These are phyloP conservation scores for Cerastoderma edule DNA, from an alignment of 2,888 invertebrate genomes.

Conservation along the genomic window DNA sequence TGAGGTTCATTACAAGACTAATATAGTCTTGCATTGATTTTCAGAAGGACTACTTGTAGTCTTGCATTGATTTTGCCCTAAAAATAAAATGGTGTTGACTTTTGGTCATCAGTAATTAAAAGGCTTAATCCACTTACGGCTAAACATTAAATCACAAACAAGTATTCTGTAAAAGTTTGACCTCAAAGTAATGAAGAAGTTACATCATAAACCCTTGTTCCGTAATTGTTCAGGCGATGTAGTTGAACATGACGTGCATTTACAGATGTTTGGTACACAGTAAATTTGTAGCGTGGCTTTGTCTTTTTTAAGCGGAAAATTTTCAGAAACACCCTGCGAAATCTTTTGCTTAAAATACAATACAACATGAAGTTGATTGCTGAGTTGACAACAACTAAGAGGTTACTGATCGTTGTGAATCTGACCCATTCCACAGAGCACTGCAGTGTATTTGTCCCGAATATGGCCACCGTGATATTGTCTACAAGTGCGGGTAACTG, in stretches of 20 bases:
- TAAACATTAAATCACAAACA: too few relatives aligned
- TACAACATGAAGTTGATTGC: constrained; percentile 81
- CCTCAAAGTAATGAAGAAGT: constrained; percentile 46
- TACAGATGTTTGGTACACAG: constrained; percentile 64
- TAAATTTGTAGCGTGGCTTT: constrained; percentile 60
- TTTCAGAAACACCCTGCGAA: constrained; percentile 71
- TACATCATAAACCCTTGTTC: constrained; percentile 49
- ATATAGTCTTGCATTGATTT: too few relatives aligned
- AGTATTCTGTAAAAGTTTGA: too few relatives aligned
- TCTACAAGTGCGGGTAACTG: constrained; percentile 86
- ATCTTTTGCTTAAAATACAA: constrained; percentile 80
- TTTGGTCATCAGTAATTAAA: too few relatives aligned
- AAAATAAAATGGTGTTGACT: too few relatives aligned
- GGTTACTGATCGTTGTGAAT: constrained; percentile 75
- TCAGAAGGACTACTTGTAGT: too few relatives aligned
- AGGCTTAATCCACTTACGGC: too few relatives aligned
- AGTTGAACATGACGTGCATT: constrained; percentile 28
- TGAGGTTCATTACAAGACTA: too few relatives aligned
- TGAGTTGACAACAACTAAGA: constrained; percentile 79
- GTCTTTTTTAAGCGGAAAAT: constrained; percentile 60
- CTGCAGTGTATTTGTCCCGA: constrained; percentile 61
- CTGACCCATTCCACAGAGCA: constrained; percentile 67
- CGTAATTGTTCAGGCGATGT: constrained; percentile 27
- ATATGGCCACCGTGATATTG: constrained; percentile 79
- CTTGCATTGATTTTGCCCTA: too few relatives aligned